A percentile compares a stretch with the other conserved stretches of the same genome.
Conservation (phyloP, 2,888 invertebrate species). For the Nemoura dubitans region DNA sequence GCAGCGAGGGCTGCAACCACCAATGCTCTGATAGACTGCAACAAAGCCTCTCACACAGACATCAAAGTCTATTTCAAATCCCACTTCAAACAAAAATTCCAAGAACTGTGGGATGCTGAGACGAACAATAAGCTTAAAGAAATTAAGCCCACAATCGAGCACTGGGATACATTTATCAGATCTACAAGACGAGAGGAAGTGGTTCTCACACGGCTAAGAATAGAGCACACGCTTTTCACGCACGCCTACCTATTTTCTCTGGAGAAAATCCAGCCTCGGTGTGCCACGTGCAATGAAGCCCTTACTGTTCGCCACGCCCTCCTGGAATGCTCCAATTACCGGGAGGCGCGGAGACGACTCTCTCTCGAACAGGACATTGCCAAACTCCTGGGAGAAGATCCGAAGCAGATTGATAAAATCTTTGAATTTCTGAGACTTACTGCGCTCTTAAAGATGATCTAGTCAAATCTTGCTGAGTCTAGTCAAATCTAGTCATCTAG, state of each 20-base stretch:
- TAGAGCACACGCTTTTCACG: constrained; percentile 14
- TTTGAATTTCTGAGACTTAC: not conserved
- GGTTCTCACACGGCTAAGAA: constrained; percentile 10
- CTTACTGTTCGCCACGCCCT: not conserved
- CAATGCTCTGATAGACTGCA: not conserved
- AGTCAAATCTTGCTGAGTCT: too few species aligned
- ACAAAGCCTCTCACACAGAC: not conserved
- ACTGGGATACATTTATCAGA: not conserved
- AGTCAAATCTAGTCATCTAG: not conserved
- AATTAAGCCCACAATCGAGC: constrained; percentile 1
- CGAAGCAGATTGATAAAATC: not conserved
- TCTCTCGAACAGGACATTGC: not conserved
- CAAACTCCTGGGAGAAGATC: not conserved
- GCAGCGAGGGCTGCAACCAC: constrained; percentile 15
- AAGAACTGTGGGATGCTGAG: not conserved
- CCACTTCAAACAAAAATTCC: not conserved
- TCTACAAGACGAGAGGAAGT: constrained; percentile 12
- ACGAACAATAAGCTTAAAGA: constrained; percentile 13
- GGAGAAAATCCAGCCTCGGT: not conserved
- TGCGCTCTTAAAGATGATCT: not conserved
- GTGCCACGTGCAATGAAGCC: not conserved
- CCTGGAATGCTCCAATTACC: not conserved
- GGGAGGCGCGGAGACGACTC: not conserved
- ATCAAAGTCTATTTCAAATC: constrained; percentile 16
- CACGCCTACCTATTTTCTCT: constrained; percentile 16